Percentiles rank a stretch among this genome's conserved stretches.
Evolutionary conservation across 1,140 invertebrate species (phyloP).

Genomic region (Aplysia californica): DNA sequence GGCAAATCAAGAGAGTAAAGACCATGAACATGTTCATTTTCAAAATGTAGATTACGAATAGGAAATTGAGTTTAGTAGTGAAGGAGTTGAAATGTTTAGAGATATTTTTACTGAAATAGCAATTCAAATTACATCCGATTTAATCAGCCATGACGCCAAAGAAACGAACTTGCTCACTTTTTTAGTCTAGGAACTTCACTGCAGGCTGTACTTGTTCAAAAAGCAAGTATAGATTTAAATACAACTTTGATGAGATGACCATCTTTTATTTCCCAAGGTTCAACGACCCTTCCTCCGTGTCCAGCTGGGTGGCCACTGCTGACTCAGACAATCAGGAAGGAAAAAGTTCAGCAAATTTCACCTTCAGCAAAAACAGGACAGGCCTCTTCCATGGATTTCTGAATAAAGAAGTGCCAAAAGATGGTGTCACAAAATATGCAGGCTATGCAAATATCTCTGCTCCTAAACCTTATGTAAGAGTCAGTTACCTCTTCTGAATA

Average conservation of each 20-base stretch:
- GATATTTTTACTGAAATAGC: neutral
- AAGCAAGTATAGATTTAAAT: neutral
- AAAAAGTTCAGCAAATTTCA: constrained; percentile 76
- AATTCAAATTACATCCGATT: neutral
- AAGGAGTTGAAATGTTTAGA: too few species aligned
- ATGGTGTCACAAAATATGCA: constrained; percentile 79
- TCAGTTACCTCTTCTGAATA: too few species aligned
- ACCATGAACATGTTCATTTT: too few species aligned
- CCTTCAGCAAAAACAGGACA: constrained; percentile 74
- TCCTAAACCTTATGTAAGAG: constrained; percentile 7
- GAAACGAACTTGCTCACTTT: neutral
- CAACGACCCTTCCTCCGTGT: constrained; percentile 71
- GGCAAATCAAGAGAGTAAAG: too few species aligned
- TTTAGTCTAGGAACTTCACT: neutral
- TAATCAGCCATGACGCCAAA: neutral
- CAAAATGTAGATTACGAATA: too few species aligned
- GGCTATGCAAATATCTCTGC: constrained; percentile 81
- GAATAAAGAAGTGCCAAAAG: constrained; percentile 78
- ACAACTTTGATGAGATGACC: neutral
- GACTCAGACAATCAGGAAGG: constrained; percentile 87
- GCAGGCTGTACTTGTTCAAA: neutral
- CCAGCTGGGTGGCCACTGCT: constrained; percentile 79
- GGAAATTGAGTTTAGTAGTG: too few species aligned
- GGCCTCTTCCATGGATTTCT: constrained; percentile 83
- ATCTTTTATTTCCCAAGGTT: constrained; percentile 55